phyloP scores from a whole-genome alignment of 1,140 invertebrate genomes.

The Drosophila albomicans region DNA sequence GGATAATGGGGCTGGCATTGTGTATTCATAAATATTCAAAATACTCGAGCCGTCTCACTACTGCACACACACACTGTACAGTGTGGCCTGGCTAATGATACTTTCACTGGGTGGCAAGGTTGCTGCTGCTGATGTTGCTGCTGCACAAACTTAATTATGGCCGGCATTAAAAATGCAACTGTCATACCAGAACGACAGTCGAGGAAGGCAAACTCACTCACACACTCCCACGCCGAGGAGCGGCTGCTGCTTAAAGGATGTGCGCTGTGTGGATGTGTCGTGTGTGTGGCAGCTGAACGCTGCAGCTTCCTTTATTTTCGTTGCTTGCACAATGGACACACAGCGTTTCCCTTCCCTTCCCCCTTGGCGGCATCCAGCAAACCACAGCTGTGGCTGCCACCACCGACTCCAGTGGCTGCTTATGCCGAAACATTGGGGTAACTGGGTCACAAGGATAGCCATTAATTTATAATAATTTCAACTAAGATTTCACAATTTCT shows the following conservation, averaged over 20 bases:
- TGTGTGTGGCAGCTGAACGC: slow-evolving; percentile 44
- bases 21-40: slow-evolving; percentile 38
- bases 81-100: slow-evolving; percentile 42
- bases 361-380: slow-evolving; percentile 21
- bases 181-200: slow-evolving; percentile 68
- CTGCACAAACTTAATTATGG: slow-evolving; percentile 79
- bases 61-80: slow-evolving; percentile 17
- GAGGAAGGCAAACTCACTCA: slow-evolving; percentile 8
- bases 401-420: slow-evolving; percentile 35
- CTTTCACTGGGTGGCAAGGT: slow-evolving; percentile 3
- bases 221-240: not conserved
- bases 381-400: slow-evolving; percentile 45
- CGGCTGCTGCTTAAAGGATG: slow-evolving; percentile 63
- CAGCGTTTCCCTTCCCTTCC: slow-evolving; percentile 21
- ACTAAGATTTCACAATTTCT: slow-evolving; percentile 81
- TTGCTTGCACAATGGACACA: slow-evolving; percentile 56
- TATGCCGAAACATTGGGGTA: slow-evolving; percentile 68
- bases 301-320: slow-evolving; percentile 65
- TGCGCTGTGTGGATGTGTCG: slow-evolving; percentile 43
- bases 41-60: not conserved
- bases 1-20: slow-evolving; percentile 35
- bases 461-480: slow-evolving; percentile 85
- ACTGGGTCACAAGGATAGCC: slow-evolving; percentile 84
- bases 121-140: slow-evolving; percentile 19
- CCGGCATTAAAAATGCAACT: slow-evolving; percentile 81